Base-by-base conservation (phyloP, 2,113 vertebrate genomes). In the Rhinoptilus africanus region DNA sequence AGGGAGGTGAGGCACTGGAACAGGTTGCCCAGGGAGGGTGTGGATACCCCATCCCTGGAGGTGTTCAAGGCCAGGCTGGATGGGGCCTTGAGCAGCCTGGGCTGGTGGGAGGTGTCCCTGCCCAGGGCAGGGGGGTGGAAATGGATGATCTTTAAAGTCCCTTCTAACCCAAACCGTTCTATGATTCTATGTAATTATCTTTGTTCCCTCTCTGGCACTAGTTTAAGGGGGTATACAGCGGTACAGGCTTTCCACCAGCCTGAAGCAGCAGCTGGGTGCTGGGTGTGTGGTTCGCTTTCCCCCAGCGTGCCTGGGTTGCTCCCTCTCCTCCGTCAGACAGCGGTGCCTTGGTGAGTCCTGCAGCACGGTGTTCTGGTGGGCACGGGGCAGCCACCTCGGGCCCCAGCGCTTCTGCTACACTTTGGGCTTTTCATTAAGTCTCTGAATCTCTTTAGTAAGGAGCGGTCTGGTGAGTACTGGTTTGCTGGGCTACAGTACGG, bases 291-390 rank as follows among this genome's bases (percentile, higher is more conserved):
- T 41, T 37, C 43, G 6, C 8, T 50, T 34, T 14, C 35, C 12
- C 5, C 6, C 6, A 3, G 23, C 0, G 0, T 1, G 3, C 0
- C 0, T 16, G 41, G 10, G 39, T 59, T 35, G 16, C 27, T 84
- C 6, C 0, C 16, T 12, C 54, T 84, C 26, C 51, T 62, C 47
- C 11, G 1, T 21, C 64, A 9, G 43, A 28, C 1, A 0, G 41
- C 0, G 0, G 34, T 19, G 41, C 8, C 27, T 71, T 7, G 8
- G 20, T 13, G 47, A 26, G 6, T 77, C 35, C 54, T 57, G 47
- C 32, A 43, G 17, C 26, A 4, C 11, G 0, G 41, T 9, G 2
- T n/a, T 51, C 51, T n/a, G 51, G 57, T n/a, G 63, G 45, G 56
- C 20, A 8, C 43, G 22, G 60, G 16, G 28, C 18, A 79, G 5